Conservation (phyloP, 2,113 vertebrate genomes). For the Poeciliopsis retropinna region DNA sequence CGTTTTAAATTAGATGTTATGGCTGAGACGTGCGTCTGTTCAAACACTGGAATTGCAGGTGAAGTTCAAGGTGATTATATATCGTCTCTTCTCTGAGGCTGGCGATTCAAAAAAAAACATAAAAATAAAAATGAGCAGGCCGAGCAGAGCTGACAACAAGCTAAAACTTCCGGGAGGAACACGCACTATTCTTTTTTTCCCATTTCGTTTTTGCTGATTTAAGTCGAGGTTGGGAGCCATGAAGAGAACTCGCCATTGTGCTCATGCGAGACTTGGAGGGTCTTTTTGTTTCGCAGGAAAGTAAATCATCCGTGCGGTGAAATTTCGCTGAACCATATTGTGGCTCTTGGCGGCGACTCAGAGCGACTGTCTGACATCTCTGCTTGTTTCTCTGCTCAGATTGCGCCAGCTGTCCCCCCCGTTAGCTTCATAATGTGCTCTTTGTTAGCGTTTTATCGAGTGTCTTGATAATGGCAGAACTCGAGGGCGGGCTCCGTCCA, state of each 20-base stretch:
- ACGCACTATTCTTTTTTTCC: not conserved
- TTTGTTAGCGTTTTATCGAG: slow-evolving; percentile 76
- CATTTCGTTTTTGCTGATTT: slow-evolving; percentile 20
- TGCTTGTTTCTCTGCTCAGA: slow-evolving; percentile 71
- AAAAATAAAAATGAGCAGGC: not conserved
- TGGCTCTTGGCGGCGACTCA: slow-evolving; percentile 75
- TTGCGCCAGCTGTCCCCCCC: slow-evolving; percentile 72
- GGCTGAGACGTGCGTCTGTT: slow-evolving; percentile 5
- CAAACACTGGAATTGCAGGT: slow-evolving; percentile 29
- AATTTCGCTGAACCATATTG: slow-evolving; percentile 77
- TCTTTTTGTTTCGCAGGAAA: slow-evolving; percentile 47
- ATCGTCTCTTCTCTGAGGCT: not conserved
- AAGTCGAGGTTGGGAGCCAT: slow-evolving; percentile 5
- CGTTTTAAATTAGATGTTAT: slow-evolving; percentile 14
- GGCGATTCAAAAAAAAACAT: not conserved
- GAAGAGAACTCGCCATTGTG: slow-evolving; percentile 40
- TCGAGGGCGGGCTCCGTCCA: slow-evolving; percentile 66
- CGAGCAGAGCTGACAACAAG: no score
- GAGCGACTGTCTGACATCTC: slow-evolving; percentile 76
- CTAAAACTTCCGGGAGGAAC: not conserved
- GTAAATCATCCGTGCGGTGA: slow-evolving; percentile 69
- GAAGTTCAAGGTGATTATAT: slow-evolving; percentile 46
- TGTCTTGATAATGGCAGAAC: slow-evolving; percentile 68
- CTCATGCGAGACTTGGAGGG: slow-evolving; percentile 42
- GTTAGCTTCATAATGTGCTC: slow-evolving; percentile 76